phyloP scores from a whole-genome alignment of 2,888 invertebrate species.

The Pheosia tremula region DNA sequence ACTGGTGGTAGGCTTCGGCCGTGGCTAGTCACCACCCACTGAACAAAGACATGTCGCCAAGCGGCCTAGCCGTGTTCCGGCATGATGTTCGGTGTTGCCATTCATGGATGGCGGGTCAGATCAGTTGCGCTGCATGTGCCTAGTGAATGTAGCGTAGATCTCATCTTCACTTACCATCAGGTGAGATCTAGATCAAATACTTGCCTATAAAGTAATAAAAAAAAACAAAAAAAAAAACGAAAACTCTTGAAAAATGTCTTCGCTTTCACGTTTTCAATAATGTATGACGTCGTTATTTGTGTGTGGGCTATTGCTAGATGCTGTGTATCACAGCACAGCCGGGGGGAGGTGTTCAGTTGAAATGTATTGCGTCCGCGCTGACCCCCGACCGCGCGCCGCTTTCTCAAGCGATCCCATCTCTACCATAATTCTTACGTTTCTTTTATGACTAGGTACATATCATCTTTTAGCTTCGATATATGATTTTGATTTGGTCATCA shows the following conservation, averaged over 20 bases:
- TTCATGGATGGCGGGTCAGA: too few species aligned
- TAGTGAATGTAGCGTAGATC: too few species aligned
- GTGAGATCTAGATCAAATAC: too few species aligned
- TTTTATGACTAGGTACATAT: conserved; percentile 40
- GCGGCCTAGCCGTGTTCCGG: too few species aligned
- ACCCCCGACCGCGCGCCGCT: conserved; percentile 73
- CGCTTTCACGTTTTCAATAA: conserved; percentile 6
- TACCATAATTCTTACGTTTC: conserved; percentile 51
- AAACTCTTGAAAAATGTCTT: not conserved
- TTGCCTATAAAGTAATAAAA: too few species aligned
- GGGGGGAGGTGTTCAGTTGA: conserved; percentile 43
- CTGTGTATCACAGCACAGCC: conserved; percentile 23
- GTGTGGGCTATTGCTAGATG: conserved; percentile 15
- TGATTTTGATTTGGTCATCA: not conserved
- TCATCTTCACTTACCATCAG: too few species aligned
- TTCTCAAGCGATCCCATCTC: conserved; percentile 77
- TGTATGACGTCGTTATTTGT: conserved; percentile 26
- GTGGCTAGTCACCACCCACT: too few species aligned
- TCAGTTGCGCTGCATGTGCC: too few species aligned
- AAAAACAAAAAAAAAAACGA: not conserved
- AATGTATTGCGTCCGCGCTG: conserved; percentile 71
- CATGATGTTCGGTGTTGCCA: too few species aligned
- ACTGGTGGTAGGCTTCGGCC: too few species aligned
- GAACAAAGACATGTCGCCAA: too few species aligned
- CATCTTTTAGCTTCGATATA: conserved; percentile 10